Base-by-base conservation (phyloP, 2,888 invertebrate genomes). In the Lypha dubia region DNA sequence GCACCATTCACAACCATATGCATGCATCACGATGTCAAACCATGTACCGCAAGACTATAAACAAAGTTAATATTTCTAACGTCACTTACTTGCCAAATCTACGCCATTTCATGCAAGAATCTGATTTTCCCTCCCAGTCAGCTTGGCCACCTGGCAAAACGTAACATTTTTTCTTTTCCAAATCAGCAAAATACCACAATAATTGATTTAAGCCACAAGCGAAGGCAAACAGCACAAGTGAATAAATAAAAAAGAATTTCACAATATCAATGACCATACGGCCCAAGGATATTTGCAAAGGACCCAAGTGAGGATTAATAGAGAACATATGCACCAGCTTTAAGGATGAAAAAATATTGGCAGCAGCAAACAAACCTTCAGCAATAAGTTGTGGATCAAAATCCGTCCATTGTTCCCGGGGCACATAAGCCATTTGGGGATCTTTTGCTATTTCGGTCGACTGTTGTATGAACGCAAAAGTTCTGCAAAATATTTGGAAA, bases 321-420 rank as follows among this genome's bases (percentile, higher is more conserved):
- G 97, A 98, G 93, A 98, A 98, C 88, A 98, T 93, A 91, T 98
- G 97, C 22, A 98, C 96, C 90, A 98, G 92, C 92, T 98, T 98
- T 82, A 98, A 93, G 4, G 98, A 97, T 91, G 97, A 97, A 91
- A 97, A 98, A 84, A 99, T 95, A 93, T 98, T 99, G 70, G 98
- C 98, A 0, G 97, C 98, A 11, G 98, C 98, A 92, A 98, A 98
- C 68, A 98, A 93, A 41, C 97, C 98, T 90, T 98, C 98, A 7
- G 97, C 96, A 38, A 99, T 96, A 8, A 99, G 93, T 90, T 98
- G 98, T 0, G 98, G 98, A 92, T 98, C 98, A 90, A 97, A 98
- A 7, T 96, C 96, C 87, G 97, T 94, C 98, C 98, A 99, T 71
- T 96, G 93, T 88, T 97, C 97, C 32, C 98, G 93, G 0, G 96